These are phyloP conservation scores for Danio kyathit DNA, from an alignment of 2,797 vertebrate species.

Conservation along the genomic window DNA sequence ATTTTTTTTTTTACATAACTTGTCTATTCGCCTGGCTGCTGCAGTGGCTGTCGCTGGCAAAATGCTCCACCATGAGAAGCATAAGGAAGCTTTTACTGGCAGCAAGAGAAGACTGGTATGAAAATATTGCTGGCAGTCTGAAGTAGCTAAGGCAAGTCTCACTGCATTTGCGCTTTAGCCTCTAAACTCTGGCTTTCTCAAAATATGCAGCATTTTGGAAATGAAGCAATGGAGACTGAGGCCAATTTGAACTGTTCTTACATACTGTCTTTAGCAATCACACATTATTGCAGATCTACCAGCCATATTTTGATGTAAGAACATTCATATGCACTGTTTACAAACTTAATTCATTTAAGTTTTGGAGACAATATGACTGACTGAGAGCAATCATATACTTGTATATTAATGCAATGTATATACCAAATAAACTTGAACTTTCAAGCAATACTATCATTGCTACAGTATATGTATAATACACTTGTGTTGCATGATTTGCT, in stretches of 20 bases:
- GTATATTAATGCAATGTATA: not conserved
- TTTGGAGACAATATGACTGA: not conserved
- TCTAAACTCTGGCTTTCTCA: not conserved
- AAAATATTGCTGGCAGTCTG: conserved; percentile 38
- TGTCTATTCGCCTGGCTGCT: conserved; percentile 45
- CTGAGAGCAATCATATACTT: not conserved
- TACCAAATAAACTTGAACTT: too few relatives aligned
- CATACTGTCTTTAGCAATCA: not conserved
- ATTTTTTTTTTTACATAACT: conserved; percentile 57
- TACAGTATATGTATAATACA: not conserved
- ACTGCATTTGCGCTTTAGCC: not conserved
- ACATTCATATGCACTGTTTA: not conserved
- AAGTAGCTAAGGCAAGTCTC: not conserved
- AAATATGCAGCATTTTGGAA: conserved; percentile 5
- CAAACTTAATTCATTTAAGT: not conserved
- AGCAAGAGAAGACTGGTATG: conserved; percentile 38
- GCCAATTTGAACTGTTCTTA: conserved; percentile 1
- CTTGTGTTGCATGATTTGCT: conserved; percentile 2
- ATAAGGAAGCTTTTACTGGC: conserved; percentile 53
- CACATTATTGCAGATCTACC: not conserved
- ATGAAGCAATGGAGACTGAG: not conserved
- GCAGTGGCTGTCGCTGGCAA: conserved; percentile 47
- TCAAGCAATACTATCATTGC: not conserved
- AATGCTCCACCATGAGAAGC: conserved; percentile 43
- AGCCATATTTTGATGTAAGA: not conserved